Evolutionary conservation across 2,797 vertebrate species (phyloP).

Genomic region (Molothrus ater): DNA sequence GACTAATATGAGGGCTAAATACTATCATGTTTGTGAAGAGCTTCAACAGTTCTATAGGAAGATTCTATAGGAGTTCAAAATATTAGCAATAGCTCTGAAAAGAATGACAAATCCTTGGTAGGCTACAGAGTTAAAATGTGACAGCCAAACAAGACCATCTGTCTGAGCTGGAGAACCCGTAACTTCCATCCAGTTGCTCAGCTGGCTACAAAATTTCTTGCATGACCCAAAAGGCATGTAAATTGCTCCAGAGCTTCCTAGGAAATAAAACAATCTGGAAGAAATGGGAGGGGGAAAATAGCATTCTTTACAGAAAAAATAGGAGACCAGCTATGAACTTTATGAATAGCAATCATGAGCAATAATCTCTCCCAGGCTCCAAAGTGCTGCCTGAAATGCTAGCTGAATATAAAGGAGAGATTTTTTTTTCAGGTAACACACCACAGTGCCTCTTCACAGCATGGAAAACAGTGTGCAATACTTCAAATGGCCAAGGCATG

Average conservation of each 20-base stretch:
- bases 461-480: not conserved
- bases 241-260: conserved; percentile 27
- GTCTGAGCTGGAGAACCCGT: not conserved
- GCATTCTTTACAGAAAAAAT: not conserved
- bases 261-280: conserved; percentile 15
- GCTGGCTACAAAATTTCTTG: not conserved
- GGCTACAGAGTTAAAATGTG: not conserved
- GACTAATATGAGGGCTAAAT: not conserved
- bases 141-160: not conserved
- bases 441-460: not conserved
- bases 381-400: not conserved
- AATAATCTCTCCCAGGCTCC: conserved; percentile 21
- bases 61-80: not conserved
- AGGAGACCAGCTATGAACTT: conserved; percentile 16
- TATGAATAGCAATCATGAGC: not conserved
- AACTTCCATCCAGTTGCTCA: not conserved
- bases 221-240: conserved; percentile 8
- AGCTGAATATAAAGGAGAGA: not conserved
- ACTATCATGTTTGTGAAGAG: not conserved
- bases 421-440: conserved; percentile 10
- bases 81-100: not conserved
- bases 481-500: not conserved
- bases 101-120: not conserved
- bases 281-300: not conserved
- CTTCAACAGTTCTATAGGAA: not conserved